These are phyloP conservation scores for Doryteuthis pealeii DNA, from an alignment of 1,140 invertebrate genomes.

Conservation along the genomic window DNA sequence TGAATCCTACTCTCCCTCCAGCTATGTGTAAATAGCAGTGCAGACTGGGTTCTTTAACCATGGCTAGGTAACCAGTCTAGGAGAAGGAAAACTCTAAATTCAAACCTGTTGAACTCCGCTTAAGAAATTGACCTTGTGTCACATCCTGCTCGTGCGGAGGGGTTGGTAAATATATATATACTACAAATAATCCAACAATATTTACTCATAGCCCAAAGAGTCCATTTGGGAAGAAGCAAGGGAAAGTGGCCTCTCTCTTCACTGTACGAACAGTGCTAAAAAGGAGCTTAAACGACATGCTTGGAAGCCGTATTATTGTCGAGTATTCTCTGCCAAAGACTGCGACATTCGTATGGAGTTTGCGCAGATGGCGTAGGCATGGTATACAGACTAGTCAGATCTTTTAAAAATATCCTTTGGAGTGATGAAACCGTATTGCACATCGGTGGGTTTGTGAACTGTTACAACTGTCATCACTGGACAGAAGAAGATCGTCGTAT, in stretches of 20 bases:
- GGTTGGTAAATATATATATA: too few species aligned
- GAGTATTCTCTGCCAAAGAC: background rate
- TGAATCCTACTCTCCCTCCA: too few species aligned
- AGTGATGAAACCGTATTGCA: background rate
- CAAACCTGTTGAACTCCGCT: too few species aligned
- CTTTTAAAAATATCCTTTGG: constrained; percentile 13
- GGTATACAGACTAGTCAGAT: background rate
- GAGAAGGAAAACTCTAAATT: too few species aligned
- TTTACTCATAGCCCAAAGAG: background rate
- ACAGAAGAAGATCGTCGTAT: background rate
- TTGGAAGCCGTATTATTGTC: constrained; percentile 11
- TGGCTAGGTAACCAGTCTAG: too few species aligned
- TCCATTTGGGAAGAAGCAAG: background rate
- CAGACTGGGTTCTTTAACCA: too few species aligned
- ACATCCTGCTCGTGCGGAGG: too few species aligned
- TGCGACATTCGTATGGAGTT: constrained; percentile 3
- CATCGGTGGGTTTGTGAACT: too few species aligned
- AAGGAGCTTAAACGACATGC: background rate
- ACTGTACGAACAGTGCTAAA: constrained; percentile 9
- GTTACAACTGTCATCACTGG: constrained; percentile 1
- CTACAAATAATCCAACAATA: too few species aligned
- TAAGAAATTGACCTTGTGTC: too few species aligned
- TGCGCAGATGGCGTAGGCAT: background rate
- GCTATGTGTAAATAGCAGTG: too few species aligned
- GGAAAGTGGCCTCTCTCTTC: constrained; percentile 1